Evolutionary conservation across 2,113 vertebrate genomes (phyloP).

Genomic region (Oreotrochilus melanogaster): DNA sequence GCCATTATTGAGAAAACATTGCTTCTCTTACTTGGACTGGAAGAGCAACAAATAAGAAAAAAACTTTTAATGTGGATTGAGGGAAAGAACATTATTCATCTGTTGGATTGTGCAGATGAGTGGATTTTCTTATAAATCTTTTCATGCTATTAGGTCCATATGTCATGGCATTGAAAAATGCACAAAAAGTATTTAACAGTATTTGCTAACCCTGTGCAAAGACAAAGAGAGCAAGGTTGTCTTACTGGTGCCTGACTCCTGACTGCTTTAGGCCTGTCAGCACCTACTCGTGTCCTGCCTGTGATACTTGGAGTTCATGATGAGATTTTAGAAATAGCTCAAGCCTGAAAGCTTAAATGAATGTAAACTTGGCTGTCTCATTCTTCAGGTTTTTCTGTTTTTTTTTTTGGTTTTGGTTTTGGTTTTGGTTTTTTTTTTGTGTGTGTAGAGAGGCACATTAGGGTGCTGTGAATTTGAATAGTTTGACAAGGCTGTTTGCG

Average conservation of each 20-base stretch:
- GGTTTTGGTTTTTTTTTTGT: too few species aligned
- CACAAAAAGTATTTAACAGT: not conserved
- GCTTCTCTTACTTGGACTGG: not conserved
- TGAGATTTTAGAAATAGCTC: not conserved
- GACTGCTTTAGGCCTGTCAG: not conserved
- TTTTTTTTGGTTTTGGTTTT: too few species aligned
- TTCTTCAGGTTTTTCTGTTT: not conserved
- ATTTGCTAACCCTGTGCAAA: not conserved
- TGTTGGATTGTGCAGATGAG: not conserved
- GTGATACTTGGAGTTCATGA: not conserved
- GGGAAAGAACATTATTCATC: not conserved
- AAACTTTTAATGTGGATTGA: not conserved
- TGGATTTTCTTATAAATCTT: not conserved
- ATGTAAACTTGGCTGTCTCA: not conserved
- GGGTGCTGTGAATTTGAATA: not conserved
- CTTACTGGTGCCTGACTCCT: not conserved
- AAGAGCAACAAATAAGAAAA: not conserved
- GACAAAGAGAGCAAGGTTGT: not conserved
- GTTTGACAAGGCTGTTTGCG: not conserved
- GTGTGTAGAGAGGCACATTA: not conserved
- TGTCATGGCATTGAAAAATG: not conserved
- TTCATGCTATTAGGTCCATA: not conserved
- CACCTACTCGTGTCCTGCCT: not conserved
- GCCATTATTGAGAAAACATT: not conserved
- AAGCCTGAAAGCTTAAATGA: not conserved